Base-by-base conservation (phyloP, 2,888 invertebrate species). In the Hymenopus coronatus region DNA sequence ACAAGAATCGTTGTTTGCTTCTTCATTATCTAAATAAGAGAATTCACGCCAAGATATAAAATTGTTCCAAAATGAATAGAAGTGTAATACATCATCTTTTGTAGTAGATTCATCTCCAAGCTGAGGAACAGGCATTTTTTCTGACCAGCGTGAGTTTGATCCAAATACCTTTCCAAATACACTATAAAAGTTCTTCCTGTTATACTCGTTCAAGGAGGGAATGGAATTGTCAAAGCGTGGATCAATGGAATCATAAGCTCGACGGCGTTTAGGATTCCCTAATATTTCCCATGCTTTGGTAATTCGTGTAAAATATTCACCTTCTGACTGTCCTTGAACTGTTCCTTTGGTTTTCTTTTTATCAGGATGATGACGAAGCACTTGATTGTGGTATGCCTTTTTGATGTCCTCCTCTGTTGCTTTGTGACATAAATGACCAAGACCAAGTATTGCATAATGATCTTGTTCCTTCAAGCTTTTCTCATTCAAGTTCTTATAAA, bases 41-140 rank as follows among this genome's bases (percentile, higher is more conserved):
- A 97, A 99, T 93, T 99, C 99, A 90, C 99, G 95, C 99, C 99
- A 99, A 0, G 99, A 99, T 91, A 99, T 98, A 94, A 99, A 99
- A 92, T 98, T 97, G 93, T 97, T 99, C 99, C 99, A 99, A 93
- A 99, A 99, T n/a, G 97, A 96, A 93, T 99, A 99, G 94, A 99
- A 99, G 86, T 95, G 94, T 92, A 99, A 98, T 0, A 99, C 99
- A 92, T 97, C 96, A 91, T 97, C 96, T 88, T 98, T 95, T 2
- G 96, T 94, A 88, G 97, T 96, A 89, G 96, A 94, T n/a, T 96
- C 95, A 92, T 96, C 96, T 12, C 96, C 98, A 88, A 99, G 94
- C 90, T 95, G 93, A 88, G 99, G 99, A 83, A 98, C 98, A 90
- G 97, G 96, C 91, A 95, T 95, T 92, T 96, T 97, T 91, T 97